These are phyloP conservation scores for Tiliacea citrago DNA, from an alignment of 2,888 invertebrate species.

Conservation along the genomic window DNA sequence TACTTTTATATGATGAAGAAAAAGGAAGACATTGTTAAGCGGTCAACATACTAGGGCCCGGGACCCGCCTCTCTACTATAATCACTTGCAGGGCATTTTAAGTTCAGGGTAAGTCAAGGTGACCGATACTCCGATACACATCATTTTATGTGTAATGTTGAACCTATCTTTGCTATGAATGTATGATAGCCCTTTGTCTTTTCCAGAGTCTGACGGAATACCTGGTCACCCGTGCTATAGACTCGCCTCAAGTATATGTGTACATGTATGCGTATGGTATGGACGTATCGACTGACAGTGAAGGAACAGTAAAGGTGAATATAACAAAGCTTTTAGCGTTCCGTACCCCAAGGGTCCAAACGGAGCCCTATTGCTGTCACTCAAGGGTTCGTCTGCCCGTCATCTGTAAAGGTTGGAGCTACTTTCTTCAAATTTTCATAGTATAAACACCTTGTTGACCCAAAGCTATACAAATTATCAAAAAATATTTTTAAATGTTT, in stretches of 20 bases:
- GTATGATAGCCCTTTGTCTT: neutral
- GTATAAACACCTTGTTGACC: too few relatives aligned
- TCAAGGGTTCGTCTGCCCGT: too few relatives aligned
- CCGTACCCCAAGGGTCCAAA: too few relatives aligned
- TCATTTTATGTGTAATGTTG: neutral
- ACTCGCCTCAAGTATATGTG: slow-evolving; percentile 83
- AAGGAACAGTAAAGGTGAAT: slow-evolving; percentile 67
- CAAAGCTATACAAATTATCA: too few relatives aligned
- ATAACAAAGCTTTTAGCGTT: neutral
- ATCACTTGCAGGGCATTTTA: neutral
- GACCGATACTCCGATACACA: neutral
- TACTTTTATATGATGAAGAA: too few relatives aligned
- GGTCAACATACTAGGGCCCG: neutral
- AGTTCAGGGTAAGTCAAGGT: neutral
- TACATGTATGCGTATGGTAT: slow-evolving; percentile 83
- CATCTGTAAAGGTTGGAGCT: too few relatives aligned
- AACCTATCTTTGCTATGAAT: neutral
- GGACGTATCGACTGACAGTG: slow-evolving; percentile 67
- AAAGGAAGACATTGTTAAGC: neutral
- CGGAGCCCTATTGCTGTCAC: too few relatives aligned
- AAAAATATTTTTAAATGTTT: too few relatives aligned
- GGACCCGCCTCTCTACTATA: neutral
- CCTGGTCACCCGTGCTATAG: slow-evolving; percentile 81
- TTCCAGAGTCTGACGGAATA: slow-evolving; percentile 82
- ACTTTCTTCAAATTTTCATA: too few relatives aligned